Percentiles rank a stretch among this genome's conserved stretches.
Evolutionary conservation across 2,888 invertebrate genomes (phyloP).

Genomic region (Callosobruchus maculatus): DNA sequence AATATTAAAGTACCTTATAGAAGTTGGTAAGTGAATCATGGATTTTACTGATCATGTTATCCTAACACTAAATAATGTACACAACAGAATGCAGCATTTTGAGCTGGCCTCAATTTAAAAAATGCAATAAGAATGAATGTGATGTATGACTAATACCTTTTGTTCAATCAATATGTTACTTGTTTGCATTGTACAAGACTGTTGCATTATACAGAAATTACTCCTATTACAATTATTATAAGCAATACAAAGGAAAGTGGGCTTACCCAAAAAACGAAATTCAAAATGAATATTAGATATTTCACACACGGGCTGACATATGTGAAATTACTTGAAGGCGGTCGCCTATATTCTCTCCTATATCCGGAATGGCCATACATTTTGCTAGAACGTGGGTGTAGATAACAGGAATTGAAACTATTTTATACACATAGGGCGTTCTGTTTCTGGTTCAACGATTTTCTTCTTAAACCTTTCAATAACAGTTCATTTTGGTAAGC

Average conservation of each 20-base stretch:
- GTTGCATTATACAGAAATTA: too few relatives aligned
- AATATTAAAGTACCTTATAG: too few relatives aligned
- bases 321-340: constrained; percentile 61
- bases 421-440: background rate
- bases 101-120: background rate
- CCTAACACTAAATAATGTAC: too few relatives aligned
- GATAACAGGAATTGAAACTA: background rate
- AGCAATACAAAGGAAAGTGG: background rate
- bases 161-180: background rate
- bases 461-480: background rate
- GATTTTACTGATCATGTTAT: too few relatives aligned
- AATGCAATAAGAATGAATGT: background rate
- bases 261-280: constrained; percentile 89
- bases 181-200: background rate
- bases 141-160: background rate
- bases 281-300: constrained; percentile 84
- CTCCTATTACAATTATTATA: too few relatives aligned
- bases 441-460: background rate
- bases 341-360: constrained; percentile 53
- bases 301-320: constrained; percentile 86
- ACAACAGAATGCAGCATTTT: too few relatives aligned
- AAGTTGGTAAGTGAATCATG: too few relatives aligned
- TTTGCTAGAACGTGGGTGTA: background rate
- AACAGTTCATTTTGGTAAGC: background rate
- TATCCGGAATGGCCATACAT: constrained; percentile 2